Base-by-base conservation (phyloP, 2,888 invertebrate species). In the Drosophila infuscata region DNA sequence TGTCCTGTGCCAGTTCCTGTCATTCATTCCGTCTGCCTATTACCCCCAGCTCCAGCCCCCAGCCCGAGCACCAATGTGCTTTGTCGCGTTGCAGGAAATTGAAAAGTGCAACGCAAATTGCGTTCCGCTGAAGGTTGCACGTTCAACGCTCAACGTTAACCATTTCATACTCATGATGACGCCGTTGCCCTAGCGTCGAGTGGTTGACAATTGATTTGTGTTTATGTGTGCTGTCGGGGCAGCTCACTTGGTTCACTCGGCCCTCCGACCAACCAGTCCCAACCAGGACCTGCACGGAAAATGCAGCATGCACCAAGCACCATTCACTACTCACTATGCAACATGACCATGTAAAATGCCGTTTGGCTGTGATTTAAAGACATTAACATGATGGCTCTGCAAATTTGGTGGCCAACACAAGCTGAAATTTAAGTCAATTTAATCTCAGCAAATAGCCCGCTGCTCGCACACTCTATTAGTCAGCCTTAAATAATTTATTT, bases 151-250 rank as follows among this genome's bases (percentile, higher is more conserved):
- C 70, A 30, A n/a, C 63, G 25, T 52, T 38, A 43, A 57, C 30
- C 57, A 38, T 56, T 56, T 41, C 15, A 57, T 57, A 66, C 76
- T 70, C 66, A 64, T 61, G 63, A 56, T 35, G 68, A 57, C 51
- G 71, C 29, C 79, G 58, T 72, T 48, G 48, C 60, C 70, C 29
- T n/a, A 30, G 57, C 71, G 81, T 74, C 85, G 82, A 89, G 87
- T 85, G 89, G 78, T 84, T 89, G 89, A 87, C 85, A 86, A 86
- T 86, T 86, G 89, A 87, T 86, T 86, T 86, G 85, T 86, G 89
- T 87, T 89, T 85, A 88, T 85, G 87, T 77, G 79, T 48, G 69
- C 64, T 69, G 81, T 69, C 65, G 76, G 52, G 69, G 36, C 66
- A 59, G 61, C 49, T 59, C 70, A 68, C 77, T 63, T 68, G 61